These are phyloP conservation scores for Glossosoma conforme DNA, from an alignment of 1,140 invertebrate species.

Conservation along the genomic window DNA sequence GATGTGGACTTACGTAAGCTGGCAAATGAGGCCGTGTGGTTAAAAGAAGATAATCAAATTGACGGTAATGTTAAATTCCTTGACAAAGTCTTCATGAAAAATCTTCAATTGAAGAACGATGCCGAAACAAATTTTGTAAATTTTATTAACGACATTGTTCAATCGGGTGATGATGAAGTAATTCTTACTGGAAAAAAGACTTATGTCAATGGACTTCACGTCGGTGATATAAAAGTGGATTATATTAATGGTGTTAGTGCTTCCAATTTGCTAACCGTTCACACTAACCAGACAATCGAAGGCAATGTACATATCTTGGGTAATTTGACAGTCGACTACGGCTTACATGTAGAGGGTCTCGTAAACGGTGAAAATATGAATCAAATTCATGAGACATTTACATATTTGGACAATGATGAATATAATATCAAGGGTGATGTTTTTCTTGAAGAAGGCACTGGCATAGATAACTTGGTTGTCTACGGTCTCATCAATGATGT, in stretches of 20 bases:
- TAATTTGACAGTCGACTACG: slow-evolving; percentile 12
- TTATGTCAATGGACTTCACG: slow-evolving; percentile 16
- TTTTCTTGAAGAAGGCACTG: slow-evolving; percentile 10
- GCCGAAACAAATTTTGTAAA: slow-evolving; percentile 21
- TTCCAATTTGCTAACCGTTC: slow-evolving; percentile 14
- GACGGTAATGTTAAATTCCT: slow-evolving; percentile 13
- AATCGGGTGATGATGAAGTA: slow-evolving; percentile 12
- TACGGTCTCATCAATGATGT: slow-evolving; percentile 17
- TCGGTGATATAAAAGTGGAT: slow-evolving; percentile 14
- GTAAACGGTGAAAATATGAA: slow-evolving; percentile 13
- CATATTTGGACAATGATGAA: slow-evolving; percentile 16
- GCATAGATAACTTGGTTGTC: slow-evolving; percentile 20
- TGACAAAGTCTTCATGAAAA: slow-evolving; percentile 12
- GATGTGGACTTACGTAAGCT: slow-evolving; percentile 15
- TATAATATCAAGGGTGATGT: slow-evolving; percentile 21
- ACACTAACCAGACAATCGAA: slow-evolving; percentile 18
- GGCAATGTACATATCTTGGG: slow-evolving; percentile 14
- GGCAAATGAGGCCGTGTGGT: slow-evolving; percentile 24
- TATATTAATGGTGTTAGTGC: slow-evolving; percentile 16
- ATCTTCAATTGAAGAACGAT: slow-evolving; percentile 16
- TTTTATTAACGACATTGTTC: slow-evolving; percentile 20
- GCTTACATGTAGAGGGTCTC: slow-evolving; percentile 11
- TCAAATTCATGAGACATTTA: slow-evolving; percentile 7
- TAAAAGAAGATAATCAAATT: slow-evolving; percentile 25
- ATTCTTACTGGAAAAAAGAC: slow-evolving; percentile 22